Base-by-base conservation (phyloP, 2,888 invertebrate genomes). In the Eretmocerus hayati region DNA sequence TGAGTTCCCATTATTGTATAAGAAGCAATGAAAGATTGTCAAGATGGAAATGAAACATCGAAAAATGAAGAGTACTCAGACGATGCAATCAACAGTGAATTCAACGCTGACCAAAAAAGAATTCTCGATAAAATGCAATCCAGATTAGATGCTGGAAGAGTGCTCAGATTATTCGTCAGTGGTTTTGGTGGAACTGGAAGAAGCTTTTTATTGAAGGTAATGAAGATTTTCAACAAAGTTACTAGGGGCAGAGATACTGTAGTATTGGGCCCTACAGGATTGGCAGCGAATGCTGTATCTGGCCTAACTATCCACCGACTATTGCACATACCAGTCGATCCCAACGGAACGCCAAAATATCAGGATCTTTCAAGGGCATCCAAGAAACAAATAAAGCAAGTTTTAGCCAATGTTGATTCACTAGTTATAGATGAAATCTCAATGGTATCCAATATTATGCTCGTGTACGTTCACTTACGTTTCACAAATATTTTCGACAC, bases 271-370 rank as follows among this genome's bases (percentile, higher is more conserved):
- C 65, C 62, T n/a, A 66, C 65, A 26, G 66, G 65, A 33, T 62
- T 67, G 21, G 64, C 64, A 20, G 65, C 66, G 26, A 66, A 63
- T 46, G 65, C 66, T 54, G 57, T 69, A n/a, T 4, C 61, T 45
- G 64, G 63, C 36, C 52, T 66, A 18, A 67, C 63, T 33, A 48
- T 65, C 20, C 62, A 67, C 38, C 33, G 46, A 41, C 16, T 46
- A 30, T 26, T 46, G 6, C 33, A 46, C 19, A 53, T 66, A 46
- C 66, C 62, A 11, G 59, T 59, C 32, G 65, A 67, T 47, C 61
- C 64, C 49, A 59, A 61, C 8, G 26, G 52, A 36, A 62, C 61
- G 13, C 55, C 63, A 2, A 61, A 62, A 40, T 66, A 63, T 57
- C 56, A 46, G 33, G 42, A 52, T 15, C 51, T 65, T 21, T 65